Percentiles rank a stretch among this genome's conserved stretches.
Conservation (phyloP, 1,140 invertebrate species). For the Drosophila bifasciata region DNA sequence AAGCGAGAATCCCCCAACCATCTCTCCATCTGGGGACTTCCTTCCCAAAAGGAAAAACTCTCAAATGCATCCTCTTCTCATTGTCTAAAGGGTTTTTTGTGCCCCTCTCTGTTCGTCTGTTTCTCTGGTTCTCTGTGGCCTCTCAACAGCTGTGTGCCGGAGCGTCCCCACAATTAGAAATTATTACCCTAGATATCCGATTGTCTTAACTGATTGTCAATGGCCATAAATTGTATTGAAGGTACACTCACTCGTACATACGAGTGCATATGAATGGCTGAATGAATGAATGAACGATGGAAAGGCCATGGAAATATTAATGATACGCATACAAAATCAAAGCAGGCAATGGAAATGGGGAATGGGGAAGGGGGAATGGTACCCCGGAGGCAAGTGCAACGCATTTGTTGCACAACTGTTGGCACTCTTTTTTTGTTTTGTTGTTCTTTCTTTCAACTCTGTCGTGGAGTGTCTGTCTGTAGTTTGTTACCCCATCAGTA, state of each 20-base stretch:
- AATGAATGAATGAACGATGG: slow-evolving; percentile 5
- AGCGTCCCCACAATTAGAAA: slow-evolving; percentile 68
- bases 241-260: neutral
- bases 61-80: slow-evolving; percentile 57
- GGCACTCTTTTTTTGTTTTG: slow-evolving; percentile 45
- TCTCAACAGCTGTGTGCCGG: slow-evolving; percentile 49
- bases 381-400: slow-evolving; percentile 35
- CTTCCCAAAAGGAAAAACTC: slow-evolving; percentile 57
- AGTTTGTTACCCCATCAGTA: slow-evolving; percentile 10
- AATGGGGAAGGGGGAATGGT: slow-evolving; percentile 15
- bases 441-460: slow-evolving; percentile 3
- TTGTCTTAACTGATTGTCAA: slow-evolving; percentile 81
- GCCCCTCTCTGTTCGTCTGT: too few species aligned
- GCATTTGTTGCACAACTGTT: slow-evolving; percentile 65
- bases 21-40: slow-evolving; percentile 34
- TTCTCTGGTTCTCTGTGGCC: slow-evolving; percentile 2
- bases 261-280: slow-evolving; percentile 40
- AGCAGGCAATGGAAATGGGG: slow-evolving; percentile 40
- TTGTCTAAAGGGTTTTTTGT: slow-evolving; percentile 20
- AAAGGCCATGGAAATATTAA: slow-evolving; percentile 69
- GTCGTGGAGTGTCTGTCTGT: too few species aligned
- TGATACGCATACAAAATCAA: slow-evolving; percentile 74
- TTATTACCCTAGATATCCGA: slow-evolving; percentile 81
- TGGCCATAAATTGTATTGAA: slow-evolving; percentile 69
- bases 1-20: slow-evolving; percentile 31